A percentile compares a stretch with the other conserved stretches of the same genome.
phyloP scores from a whole-genome alignment of 2,888 invertebrate genomes.

The Ormyrus labotus region DNA sequence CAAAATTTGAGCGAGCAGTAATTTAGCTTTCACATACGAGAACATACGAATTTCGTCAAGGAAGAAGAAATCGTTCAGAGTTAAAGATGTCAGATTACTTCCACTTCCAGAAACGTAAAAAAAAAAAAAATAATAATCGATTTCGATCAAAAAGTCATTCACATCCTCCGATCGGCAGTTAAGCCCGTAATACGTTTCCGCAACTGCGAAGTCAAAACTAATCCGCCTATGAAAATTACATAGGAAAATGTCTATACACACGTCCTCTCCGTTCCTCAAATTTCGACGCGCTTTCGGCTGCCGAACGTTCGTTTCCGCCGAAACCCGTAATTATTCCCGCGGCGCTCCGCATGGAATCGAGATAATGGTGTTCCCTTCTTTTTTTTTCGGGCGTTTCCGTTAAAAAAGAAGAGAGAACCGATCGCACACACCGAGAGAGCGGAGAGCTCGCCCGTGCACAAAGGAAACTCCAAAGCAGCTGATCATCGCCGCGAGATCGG shows the following conservation, averaged over 20 bases:
- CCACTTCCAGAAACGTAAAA: no score
- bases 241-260: conserved; percentile 12
- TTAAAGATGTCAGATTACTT: no score
- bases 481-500: not conserved
- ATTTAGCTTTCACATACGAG: not conserved
- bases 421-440: not conserved
- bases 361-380: conserved; percentile 46
- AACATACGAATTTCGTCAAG: no score
- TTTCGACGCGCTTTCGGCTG: not conserved
- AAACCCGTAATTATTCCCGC: conserved; percentile 65
- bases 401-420: conserved; percentile 31
- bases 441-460: not conserved
- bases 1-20: no score
- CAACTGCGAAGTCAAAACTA: conserved; percentile 10
- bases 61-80: no score
- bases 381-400: conserved; percentile 49
- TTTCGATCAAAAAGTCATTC: conserved; percentile 54
- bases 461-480: not conserved
- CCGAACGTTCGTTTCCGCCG: conserved; percentile 37
- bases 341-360: conserved; percentile 50
- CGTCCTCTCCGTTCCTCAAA: not conserved
- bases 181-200: not conserved
- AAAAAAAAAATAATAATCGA: not conserved
- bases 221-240: conserved; percentile 31
- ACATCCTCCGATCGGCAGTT: conserved; percentile 12